Base-by-base conservation (phyloP, 1,140 invertebrate genomes). In the Sogatella furcifera region DNA sequence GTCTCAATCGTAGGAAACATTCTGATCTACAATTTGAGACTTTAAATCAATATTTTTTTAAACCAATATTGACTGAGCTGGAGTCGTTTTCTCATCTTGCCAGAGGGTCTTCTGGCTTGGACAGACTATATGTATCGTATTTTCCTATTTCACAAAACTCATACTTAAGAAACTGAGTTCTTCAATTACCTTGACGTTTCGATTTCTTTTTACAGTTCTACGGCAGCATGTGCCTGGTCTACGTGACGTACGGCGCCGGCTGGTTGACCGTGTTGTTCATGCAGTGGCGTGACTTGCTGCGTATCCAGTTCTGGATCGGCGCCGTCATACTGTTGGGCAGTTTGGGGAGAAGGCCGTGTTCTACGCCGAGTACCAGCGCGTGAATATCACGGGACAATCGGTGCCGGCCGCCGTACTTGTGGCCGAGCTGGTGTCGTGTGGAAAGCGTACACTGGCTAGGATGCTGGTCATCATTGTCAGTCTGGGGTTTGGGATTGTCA, bases 221-320 rank as follows among this genome's bases (percentile, higher is more conserved):
- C 73, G 88, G 85, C n/a, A 78, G 84, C 11, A 93, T 96, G 91
- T 95, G 91, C 69, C 76, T 86, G 8, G 79, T 93, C 14, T 97
- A 97, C 74, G 82, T 92, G 1, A 71, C 87, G 46, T 82, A 88
- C 69, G 90, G 90, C n/a, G 66, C 90, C 5, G 79, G 81, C 38
- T 97, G 94, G 94, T 76, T 95, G 41, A 70, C 84, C 8, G 79
- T 92, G n/a, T 90, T 88, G 17, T 88, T 85, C 62, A 75, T 86
- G 62, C 88, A 92, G 71, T 97, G 92, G 92, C 77, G 88, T 61
- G 93, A 97, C 72, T 74, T 97, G 5, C 75, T 97, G n/a, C 77
- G 92, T 52, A 89, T 97, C 31, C 94, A 97, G 77, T 95, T 94
- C 76, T 97, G 93, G 92, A 94, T 97, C 70, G 90, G 89, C 8